Base-by-base conservation (phyloP, 2,888 invertebrate species). In the Petrophora chlorosata region DNA sequence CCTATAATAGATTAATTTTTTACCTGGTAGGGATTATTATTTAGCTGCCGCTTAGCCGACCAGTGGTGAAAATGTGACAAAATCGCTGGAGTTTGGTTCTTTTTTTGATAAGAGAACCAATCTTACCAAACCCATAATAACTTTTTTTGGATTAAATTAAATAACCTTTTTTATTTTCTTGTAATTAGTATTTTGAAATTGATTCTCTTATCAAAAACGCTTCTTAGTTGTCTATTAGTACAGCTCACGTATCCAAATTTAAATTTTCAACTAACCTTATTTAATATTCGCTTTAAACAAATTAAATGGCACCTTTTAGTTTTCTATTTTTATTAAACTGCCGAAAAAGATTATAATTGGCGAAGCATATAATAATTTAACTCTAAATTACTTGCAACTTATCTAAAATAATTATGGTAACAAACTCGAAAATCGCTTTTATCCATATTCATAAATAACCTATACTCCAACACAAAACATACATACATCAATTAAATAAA, bases 41-140 rank as follows among this genome's bases (percentile, higher is more conserved):
- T 57, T 76, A 80, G 73, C 65, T 66, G 67, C 82, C 79, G 87
- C 87, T 89, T 85, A 76, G 82, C 82, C 76, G 76, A 81, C 82
- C 83, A 82, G 85, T 82, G 72, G 76, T 73, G 66, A 70, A 69
- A 61, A 56, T 63, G 59, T 72, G 67, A 69, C 61, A 59, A 63
- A 68, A 71, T 68, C 72, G 82, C 84, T 84, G 81, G 74, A 63
- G 70, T 79, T 78, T 80, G 65, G 70, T 56, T 56, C 68, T 67
- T 47, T 42, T 51, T 61, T 63, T 70, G 67, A 62, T 66, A 65
- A 67, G 61, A 67, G 49, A 59, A 63, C 66, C 48, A 61, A 30
- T 43, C n/a, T 15, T 12, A 30, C 40, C 23, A 26, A 23, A 9
- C 8, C 13, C 15, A 45, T 35, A 13, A 25, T 3, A 12, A 28